A percentile compares a stretch with the other conserved stretches of the same genome.
Conservation (phyloP, 2,113 vertebrate genomes). For the Embiotoca jacksoni region DNA sequence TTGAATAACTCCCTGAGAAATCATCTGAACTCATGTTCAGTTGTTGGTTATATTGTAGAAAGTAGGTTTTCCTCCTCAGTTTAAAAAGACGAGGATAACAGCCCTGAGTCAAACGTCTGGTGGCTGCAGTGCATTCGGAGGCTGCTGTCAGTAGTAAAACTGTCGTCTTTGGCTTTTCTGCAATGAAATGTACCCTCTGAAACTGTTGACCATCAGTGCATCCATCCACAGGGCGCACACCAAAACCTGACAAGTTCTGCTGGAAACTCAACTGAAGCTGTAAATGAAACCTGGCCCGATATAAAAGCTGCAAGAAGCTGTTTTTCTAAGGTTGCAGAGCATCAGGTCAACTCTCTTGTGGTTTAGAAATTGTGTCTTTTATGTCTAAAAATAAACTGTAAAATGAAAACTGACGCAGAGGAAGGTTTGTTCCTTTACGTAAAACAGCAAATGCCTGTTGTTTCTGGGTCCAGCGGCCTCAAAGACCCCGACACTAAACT, state of each 20-base stretch:
- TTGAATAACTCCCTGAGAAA: no score
- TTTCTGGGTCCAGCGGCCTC: no score
- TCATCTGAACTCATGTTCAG: neutral
- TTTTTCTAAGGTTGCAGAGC: neutral
- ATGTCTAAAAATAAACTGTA: no score
- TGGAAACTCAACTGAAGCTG: neutral
- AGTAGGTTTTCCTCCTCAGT: neutral
- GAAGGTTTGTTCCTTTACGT: no score
- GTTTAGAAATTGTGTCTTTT: no score
- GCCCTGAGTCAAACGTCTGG: constrained; percentile 3
- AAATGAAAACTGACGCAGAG: no score
- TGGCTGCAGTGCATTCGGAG: constrained; percentile 5
- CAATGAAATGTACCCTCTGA: constrained; percentile 7
- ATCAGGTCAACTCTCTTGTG: no score
- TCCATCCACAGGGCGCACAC: neutral
- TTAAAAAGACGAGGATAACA: neutral
- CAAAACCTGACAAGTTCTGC: constrained; percentile 17
- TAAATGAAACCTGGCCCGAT: neutral
- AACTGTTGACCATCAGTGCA: constrained; percentile 31
- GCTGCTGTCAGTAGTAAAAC: constrained; percentile 4
- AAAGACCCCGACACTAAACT: no score
- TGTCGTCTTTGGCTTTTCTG: constrained; percentile 1
- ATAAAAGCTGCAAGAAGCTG: neutral
- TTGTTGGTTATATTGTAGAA: neutral
- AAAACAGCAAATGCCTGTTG: no score